Percentiles rank a stretch among this genome's conserved stretches.
Conservation (phyloP, 2,797 vertebrate genomes). For the Paramormyrops hopkinsi region DNA sequence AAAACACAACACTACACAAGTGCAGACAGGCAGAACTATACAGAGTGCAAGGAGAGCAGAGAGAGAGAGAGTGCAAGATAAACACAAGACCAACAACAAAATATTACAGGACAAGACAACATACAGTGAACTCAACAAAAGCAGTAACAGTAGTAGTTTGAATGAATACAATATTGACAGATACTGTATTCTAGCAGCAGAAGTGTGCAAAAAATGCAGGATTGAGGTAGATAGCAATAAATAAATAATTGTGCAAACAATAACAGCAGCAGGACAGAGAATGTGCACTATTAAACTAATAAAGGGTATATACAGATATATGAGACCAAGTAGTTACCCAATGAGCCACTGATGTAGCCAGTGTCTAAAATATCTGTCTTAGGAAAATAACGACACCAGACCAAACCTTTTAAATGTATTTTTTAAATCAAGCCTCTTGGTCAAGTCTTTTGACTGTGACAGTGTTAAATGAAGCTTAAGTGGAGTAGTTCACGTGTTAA, state of each 20-base stretch:
- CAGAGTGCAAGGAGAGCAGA: neutral
- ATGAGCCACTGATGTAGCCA: neutral
- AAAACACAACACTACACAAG: neutral
- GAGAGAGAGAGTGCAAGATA: neutral
- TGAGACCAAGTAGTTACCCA: neutral
- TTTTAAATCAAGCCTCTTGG: neutral
- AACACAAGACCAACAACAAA: neutral
- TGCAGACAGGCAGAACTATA: neutral
- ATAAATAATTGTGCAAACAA: neutral
- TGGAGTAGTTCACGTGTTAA: neutral
- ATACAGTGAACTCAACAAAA: neutral
- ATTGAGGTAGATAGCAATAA: neutral
- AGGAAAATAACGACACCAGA: neutral
- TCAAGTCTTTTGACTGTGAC: neutral
- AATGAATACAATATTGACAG: neutral
- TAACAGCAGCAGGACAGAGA: neutral
- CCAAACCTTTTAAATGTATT: neutral
- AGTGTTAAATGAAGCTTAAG: slow-evolving; percentile 15
- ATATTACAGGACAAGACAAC: neutral
- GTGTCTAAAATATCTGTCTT: neutral
- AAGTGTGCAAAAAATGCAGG: neutral
- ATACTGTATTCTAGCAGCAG: neutral
- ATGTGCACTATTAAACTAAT: neutral
- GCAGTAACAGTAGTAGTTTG: neutral
- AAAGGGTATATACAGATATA: neutral